Evolutionary conservation across 1,140 invertebrate species (phyloP), one percentile per base, ranked within the genome.

Genomic region (Solen grandis): DNA sequence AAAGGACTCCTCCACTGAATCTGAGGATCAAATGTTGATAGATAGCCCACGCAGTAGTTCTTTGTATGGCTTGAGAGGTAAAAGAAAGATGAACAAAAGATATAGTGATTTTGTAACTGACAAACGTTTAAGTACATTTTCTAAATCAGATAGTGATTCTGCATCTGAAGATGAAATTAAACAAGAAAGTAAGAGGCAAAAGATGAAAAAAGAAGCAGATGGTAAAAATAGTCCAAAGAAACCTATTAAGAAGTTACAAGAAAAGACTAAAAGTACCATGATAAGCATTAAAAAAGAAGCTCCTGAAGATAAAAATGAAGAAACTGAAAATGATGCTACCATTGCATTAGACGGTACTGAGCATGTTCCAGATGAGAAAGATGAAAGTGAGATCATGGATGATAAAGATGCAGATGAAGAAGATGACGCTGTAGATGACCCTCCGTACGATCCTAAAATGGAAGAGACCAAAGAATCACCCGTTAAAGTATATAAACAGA

Each of bases 321-420:
- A 46, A 46, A 46, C 19, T 19, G n/a, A n/a, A n/a, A n/a, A n/a
- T n/a, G n/a, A n/a, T n/a, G n/a, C n/a, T n/a, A 8, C 19, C 19
- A 46, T 46, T 8, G 41, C 41, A 8, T 46, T 46, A 46, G 41
- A 46, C 19, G 41, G 41, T 8, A 46, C 41, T 10, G 41, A 46
- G 19, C 19, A 46, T 46, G 41, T 46, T 10, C 8, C 41, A 8
- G 41, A 46, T 8, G 63, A 41, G 2, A 5, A 46, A 46, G 38
- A 36, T 10, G 5, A 4, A 25, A 33, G 14, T 46, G 16, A 5
- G 38, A 22, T 3, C 31, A 66, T 16, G 38, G 63, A 46, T 66
- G 29, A 65, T 16, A 33, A 77, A 31, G 38, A 16, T 8, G 73
- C 5, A n/a, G 73, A 46, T 25, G 59, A 33, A 59, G 38, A 27